Conservation (phyloP, 2,888 invertebrate genomes). For the Asteroscopus sphinx region DNA sequence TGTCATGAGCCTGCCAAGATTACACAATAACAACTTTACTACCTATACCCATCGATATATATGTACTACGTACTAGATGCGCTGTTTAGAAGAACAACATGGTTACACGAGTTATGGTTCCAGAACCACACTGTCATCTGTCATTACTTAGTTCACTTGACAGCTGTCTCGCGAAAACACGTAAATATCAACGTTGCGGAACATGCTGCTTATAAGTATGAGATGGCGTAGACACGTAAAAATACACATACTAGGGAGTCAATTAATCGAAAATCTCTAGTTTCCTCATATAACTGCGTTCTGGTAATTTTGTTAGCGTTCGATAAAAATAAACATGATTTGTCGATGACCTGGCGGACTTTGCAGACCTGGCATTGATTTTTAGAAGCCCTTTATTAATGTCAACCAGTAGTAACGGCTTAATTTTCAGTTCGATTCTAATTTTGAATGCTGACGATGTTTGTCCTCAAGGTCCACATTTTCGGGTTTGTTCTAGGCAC, state of each 20-base stretch:
- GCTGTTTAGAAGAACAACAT: too few species aligned
- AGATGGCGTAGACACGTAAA: too few species aligned
- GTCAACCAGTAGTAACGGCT: conserved; percentile 22
- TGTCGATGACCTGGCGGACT: neutral
- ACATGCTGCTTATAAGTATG: too few species aligned
- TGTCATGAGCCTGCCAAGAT: conserved; percentile 62
- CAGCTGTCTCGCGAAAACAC: too few species aligned
- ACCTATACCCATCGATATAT: too few species aligned
- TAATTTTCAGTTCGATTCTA: conserved; percentile 28
- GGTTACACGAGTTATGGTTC: too few species aligned
- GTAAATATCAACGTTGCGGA: too few species aligned
- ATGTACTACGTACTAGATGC: too few species aligned
- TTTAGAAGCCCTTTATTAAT: conserved; percentile 14
- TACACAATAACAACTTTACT: conserved; percentile 60
- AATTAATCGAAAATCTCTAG: too few species aligned
- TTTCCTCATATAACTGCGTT: conserved; percentile 11
- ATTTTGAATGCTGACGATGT: conserved; percentile 25
- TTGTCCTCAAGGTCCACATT: conserved; percentile 16
- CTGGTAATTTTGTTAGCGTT: conserved; percentile 10
- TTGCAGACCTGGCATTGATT: conserved; percentile 7
- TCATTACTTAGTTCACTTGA: too few species aligned
- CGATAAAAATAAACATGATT: conserved; percentile 12
- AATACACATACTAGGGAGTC: too few species aligned
- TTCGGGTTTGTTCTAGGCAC: neutral
- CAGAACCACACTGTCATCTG: too few species aligned